A percentile compares a stretch with the other conserved stretches of the same genome.
These are phyloP conservation scores for Bagarius yarrelli DNA, from an alignment of 2,113 vertebrate genomes.

Conservation along the genomic window DNA sequence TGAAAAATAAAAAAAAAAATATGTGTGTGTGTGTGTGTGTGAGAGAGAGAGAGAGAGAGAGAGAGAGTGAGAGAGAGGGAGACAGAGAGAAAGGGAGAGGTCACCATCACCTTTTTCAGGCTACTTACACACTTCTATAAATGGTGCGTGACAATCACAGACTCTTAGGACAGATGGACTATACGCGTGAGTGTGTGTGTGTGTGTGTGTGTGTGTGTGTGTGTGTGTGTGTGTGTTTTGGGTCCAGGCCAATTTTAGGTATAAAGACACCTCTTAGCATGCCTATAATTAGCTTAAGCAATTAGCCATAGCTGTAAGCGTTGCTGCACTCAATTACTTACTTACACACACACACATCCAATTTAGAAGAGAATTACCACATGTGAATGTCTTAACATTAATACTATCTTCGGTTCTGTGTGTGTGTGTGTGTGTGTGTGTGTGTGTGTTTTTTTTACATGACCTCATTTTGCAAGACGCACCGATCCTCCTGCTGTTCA, in stretches of 20 bases:
- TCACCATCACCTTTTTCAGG: neutral
- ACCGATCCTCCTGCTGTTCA: slow-evolving; percentile 10
- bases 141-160: neutral
- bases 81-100: no score
- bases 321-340: slow-evolving; percentile 3
- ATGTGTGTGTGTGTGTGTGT: no score
- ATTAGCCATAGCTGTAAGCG: slow-evolving; percentile 44
- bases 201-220: neutral
- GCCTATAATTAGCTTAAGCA: slow-evolving; percentile 43
- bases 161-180: slow-evolving; percentile 3
- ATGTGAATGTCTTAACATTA: neutral
- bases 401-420: neutral
- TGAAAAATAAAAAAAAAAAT: no score
- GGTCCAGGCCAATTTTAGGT: slow-evolving; percentile 38
- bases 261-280: slow-evolving; percentile 40
- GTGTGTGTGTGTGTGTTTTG: slow-evolving; percentile 5
- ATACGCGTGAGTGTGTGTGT: slow-evolving; percentile 9
- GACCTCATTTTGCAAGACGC: slow-evolving; percentile 16
- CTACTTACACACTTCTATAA: neutral
- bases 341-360: slow-evolving; percentile 9
- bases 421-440: neutral
- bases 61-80: no score
- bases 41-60: no score
- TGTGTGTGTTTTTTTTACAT: neutral
- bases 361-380: neutral